Conservation (phyloP, 2,888 invertebrate species). For the Galeopsomyia nigrocyanea region DNA sequence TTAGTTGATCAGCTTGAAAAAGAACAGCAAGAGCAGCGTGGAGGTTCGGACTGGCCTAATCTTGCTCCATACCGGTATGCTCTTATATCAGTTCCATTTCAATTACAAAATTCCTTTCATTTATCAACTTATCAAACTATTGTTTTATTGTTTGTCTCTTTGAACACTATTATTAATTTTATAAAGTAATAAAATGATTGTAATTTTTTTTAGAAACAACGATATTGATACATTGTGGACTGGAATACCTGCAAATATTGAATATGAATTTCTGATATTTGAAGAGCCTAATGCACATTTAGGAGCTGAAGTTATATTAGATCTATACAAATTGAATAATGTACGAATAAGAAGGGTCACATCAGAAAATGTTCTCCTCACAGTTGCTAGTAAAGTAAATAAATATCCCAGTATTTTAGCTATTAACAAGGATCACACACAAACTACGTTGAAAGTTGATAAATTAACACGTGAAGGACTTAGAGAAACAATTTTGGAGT, state of each 20-base stretch:
- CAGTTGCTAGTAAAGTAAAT: conserved; percentile 68
- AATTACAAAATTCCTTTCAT: conserved; percentile 14
- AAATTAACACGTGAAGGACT: conserved; percentile 69
- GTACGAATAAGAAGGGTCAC: conserved; percentile 74
- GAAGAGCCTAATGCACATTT: conserved; percentile 75
- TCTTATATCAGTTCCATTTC: not conserved
- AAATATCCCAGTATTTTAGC: conserved; percentile 73
- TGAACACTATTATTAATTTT: not conserved
- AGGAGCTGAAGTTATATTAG: conserved; percentile 79
- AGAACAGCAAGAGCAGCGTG: conserved; percentile 75
- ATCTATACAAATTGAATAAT: conserved; percentile 73
- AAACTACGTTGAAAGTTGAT: conserved; percentile 67
- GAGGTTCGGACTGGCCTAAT: conserved; percentile 74
- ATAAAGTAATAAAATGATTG: conserved; percentile 15
- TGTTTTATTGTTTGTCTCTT: no score
- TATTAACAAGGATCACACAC: conserved; percentile 67
- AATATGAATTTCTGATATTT: conserved; percentile 77
- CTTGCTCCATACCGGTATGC: conserved; percentile 73
- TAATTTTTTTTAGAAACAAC: conserved; percentile 60
- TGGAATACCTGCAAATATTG: conserved; percentile 69
- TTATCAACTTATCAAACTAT: not conserved
- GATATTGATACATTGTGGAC: conserved; percentile 72
- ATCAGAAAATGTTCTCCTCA: conserved; percentile 72
- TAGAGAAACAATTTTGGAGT: conserved; percentile 71
- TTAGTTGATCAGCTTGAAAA: conserved; percentile 74